Base-by-base conservation (phyloP, 2,888 invertebrate genomes). In the Lepeophtheirus nordmannii region DNA sequence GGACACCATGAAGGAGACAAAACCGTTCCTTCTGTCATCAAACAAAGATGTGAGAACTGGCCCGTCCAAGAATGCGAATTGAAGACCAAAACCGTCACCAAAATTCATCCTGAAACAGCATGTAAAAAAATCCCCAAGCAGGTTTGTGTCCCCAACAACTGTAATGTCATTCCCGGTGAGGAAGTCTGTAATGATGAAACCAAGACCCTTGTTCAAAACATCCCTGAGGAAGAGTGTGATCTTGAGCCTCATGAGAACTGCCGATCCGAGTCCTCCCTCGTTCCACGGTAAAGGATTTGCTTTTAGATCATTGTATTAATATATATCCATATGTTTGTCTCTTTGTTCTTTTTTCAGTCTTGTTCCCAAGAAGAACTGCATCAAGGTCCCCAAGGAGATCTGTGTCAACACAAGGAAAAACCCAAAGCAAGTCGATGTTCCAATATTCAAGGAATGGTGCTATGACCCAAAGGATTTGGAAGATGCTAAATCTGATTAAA, bases 331-430 rank as follows among this genome's bases (percentile, higher is more conserved):
- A 30, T 30, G 2, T 30, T 30, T 30, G 30, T 30, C 3, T 30
- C 30, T 30, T 7, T 30, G 2, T 5, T 7, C 30, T 7, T 30
- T 30, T 30, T 30, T 7, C 30, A 20, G 61, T n/a, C 39, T 61
- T n/a, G 39, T 61, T 17, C 61, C 22, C n/a, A 22, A 8, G 39
- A 22, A 22, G n/a, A 61, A 61, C 61, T 61, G 61, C 10, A 30
- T 61, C 61, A 30, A 61, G 7, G 61, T 61, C 9, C 61, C 61
- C 30, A 61, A 61, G 61, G 61, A 61, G 39, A 9, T 61, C 61
- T 61, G 61, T 37, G 61, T 61, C 61, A 61, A 61, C 20, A 37
- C 61, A 12, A 23, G 37, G 20, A 61, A 2, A 12, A 61, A 61
- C 61, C 61, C 37, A 22, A 5, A 17, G 9, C 20, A 10, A 37